Evolutionary conservation across 2,797 vertebrate species (phyloP), one percentile per base, ranked within the genome.

Genomic region (Phoeniculus purpureus): DNA sequence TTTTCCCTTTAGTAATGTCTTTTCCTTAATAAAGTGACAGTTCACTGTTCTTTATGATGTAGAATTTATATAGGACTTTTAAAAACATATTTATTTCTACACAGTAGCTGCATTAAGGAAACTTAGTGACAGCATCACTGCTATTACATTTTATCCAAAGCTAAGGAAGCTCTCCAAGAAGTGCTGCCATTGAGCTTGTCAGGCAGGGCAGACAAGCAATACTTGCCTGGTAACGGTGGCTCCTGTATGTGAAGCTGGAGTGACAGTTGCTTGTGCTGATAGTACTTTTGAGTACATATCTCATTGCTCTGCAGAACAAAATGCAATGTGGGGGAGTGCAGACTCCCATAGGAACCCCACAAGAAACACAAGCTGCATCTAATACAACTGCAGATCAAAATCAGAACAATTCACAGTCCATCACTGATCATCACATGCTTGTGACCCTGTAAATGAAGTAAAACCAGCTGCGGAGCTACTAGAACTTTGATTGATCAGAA

Each of bases 91-190:
- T 59, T 54, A 43, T 45, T 9, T 27, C 13, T 27, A 66, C 70
- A 82, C 90, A 91, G 43, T 70, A 94, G 81, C 76, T 20, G 47
- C 70, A 90, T 91, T 91, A 73, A 87, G 37, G 71, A 67, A 92
- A 78, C n/a, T 89, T 78, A 31, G 54, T 58, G 73, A 87, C 70
- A 80, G 59, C 64, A 76, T 60, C 96, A 72, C 68, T 72, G 82
- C 79, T 89, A 89, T 55, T 93, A 50, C 68, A 70, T 91, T 74
- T 96, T 90, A 83, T 75, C n/a, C 31, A 66, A 96, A 96, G 74
- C 61, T 89, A 85, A 94, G 62, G 93, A 89, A 95, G 66, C 19
- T 80, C 31, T 58, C 78, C 47, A 87, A 81, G 70, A 80, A 81
- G 31, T 32, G 62, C 81, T 85, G 78, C 66, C 85, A 81, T 80